Evolutionary conservation across 2,888 invertebrate genomes (phyloP).

Genomic region (Tigriopus californicus): DNA sequence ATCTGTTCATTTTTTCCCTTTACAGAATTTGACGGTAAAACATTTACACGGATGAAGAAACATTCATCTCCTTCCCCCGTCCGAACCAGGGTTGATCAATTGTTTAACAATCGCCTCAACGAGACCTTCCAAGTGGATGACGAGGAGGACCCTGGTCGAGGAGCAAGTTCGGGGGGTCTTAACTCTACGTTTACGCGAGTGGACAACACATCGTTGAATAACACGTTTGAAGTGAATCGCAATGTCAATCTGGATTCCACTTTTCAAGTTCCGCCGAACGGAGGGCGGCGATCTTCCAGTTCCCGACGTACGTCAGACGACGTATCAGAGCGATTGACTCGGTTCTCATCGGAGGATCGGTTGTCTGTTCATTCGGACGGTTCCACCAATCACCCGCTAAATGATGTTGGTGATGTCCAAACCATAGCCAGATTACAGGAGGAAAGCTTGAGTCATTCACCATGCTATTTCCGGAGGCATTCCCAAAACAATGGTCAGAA

Average conservation of each 20-base stretch:
- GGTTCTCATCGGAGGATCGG: background rate
- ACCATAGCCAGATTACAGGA: slow-evolving; percentile 10
- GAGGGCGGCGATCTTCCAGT: background rate
- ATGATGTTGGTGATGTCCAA: slow-evolving; percentile 13
- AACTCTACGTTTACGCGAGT: background rate
- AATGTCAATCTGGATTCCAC: background rate
- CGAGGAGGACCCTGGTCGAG: too few species aligned
- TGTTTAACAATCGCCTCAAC: too few species aligned
- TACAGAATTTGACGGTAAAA: too few species aligned
- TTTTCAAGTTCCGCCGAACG: background rate
- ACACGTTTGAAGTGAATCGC: background rate
- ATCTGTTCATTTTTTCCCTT: too few species aligned
- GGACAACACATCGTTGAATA: background rate
- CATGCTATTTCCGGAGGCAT: background rate
- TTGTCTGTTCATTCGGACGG: slow-evolving; percentile 2
- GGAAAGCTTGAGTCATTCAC: slow-evolving; percentile 5
- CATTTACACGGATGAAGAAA: too few species aligned
- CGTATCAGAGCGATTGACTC: background rate
- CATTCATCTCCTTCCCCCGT: too few species aligned
- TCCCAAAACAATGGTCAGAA: background rate
- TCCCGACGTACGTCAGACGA: background rate
- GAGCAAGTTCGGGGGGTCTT: background rate
- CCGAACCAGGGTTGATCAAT: too few species aligned
- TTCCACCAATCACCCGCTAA: slow-evolving; percentile 1
- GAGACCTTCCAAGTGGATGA: too few species aligned